Conservation (phyloP, 2,113 vertebrate genomes). For the Orientallactaga bullata region DNA sequence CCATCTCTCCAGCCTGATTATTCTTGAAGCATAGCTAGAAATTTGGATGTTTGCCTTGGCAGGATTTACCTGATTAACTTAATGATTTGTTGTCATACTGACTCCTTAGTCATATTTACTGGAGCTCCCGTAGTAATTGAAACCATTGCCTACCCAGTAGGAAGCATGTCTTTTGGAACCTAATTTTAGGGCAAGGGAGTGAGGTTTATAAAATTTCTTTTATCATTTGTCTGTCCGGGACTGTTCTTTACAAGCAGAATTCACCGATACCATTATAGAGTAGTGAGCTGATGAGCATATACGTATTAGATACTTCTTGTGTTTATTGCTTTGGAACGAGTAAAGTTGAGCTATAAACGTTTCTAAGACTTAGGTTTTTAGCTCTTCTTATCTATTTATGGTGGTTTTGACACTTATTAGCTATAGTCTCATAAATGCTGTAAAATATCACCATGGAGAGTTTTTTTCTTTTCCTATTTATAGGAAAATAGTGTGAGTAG, state of each 20-base stretch:
- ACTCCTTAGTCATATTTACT: constrained; percentile 42
- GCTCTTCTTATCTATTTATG: neutral
- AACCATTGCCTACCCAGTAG: neutral
- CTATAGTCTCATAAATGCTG: constrained; percentile 33
- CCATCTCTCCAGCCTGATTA: neutral
- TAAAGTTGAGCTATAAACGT: constrained; percentile 51
- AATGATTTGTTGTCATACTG: neutral
- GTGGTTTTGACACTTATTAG: neutral
- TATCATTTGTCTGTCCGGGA: neutral
- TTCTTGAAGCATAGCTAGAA: constrained; percentile 26
- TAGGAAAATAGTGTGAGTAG: constrained; percentile 23
- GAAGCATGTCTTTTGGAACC: constrained; percentile 32
- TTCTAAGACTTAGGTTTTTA: constrained; percentile 46
- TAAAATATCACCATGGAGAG: neutral
- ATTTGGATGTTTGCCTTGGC: neutral
- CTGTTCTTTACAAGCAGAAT: constrained; percentile 47
- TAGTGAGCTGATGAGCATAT: neutral
- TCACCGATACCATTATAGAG: constrained; percentile 31
- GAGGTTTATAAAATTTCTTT: constrained; percentile 51
- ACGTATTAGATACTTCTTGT: constrained; percentile 26
- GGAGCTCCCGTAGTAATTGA: neutral
- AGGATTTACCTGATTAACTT: constrained; percentile 35
- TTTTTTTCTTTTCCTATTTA: constrained; percentile 28
- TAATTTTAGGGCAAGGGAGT: neutral
- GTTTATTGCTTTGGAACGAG: constrained; percentile 61